Conservation (phyloP, 2,113 vertebrate genomes). For the Apus apus region DNA sequence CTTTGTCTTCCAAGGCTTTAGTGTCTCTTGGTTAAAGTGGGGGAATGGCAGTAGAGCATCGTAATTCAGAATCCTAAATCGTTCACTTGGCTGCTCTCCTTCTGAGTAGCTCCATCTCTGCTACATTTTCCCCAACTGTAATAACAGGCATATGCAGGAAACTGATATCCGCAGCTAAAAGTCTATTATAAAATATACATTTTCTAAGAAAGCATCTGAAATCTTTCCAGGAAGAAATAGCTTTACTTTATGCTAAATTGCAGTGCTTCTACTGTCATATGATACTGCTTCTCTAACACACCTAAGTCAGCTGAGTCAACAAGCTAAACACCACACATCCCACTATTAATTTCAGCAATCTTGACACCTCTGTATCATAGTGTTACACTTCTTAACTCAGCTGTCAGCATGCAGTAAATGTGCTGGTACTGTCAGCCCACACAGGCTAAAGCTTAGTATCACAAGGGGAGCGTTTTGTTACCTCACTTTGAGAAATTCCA, state of each 20-base stretch:
- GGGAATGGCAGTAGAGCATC: neutral
- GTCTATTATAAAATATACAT: slow-evolving; percentile 3
- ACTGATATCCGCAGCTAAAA: slow-evolving; percentile 9
- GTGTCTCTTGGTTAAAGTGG: neutral
- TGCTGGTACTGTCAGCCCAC: slow-evolving; percentile 38
- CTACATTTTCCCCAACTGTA: neutral
- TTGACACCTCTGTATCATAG: slow-evolving; percentile 42
- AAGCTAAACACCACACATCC: neutral
- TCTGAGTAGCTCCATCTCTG: neutral
- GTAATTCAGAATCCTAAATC: neutral
- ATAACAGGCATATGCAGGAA: slow-evolving; percentile 31
- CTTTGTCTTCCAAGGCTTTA: neutral
- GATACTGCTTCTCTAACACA: neutral
- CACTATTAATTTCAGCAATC: slow-evolving; percentile 39
- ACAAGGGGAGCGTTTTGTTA: neutral
- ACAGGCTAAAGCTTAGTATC: neutral
- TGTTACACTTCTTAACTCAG: slow-evolving; percentile 34
- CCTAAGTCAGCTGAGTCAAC: slow-evolving; percentile 52
- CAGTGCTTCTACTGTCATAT: neutral
- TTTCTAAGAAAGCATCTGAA: slow-evolving; percentile 5
- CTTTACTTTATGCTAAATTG: slow-evolving; percentile 21
- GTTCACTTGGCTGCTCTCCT: neutral
- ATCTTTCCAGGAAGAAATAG: neutral
- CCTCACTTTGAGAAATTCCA: neutral
- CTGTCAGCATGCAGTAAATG: slow-evolving; percentile 39